phyloP scores from a whole-genome alignment of 2,113 vertebrate genomes.

The Tympanuchus pallidicinctus region DNA sequence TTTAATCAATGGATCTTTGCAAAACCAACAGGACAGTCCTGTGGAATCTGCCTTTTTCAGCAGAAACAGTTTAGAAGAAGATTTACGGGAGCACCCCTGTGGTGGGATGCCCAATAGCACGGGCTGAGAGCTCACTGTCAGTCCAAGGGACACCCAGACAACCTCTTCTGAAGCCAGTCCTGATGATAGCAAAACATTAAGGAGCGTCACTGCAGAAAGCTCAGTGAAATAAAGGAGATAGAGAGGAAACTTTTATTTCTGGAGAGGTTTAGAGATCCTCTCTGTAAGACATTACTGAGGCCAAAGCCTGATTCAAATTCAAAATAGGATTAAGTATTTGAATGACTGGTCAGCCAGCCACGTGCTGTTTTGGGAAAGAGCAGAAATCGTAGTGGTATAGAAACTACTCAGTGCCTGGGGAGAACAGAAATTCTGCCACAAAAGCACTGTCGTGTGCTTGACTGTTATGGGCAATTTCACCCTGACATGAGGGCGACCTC shows the following conservation, averaged over 20 bases:
- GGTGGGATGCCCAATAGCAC: not conserved
- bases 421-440: not conserved
- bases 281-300: not conserved
- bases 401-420: not conserved
- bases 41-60: not conserved
- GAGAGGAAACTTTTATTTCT: not conserved
- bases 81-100: not conserved
- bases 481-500: not conserved
- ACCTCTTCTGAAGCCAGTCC: not conserved
- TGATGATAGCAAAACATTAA: not conserved
- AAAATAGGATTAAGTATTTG: constrained; percentile 5
- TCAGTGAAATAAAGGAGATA: not conserved
- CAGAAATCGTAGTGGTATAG: not conserved
- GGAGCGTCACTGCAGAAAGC: not conserved
- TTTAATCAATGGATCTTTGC: not conserved
- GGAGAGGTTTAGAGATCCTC: not conserved
- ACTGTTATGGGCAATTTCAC: not conserved
- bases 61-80: not conserved
- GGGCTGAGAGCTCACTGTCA: rapidly evolving
- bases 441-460: not conserved
- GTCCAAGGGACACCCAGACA: not conserved
- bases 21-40: not conserved
- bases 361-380: not conserved
- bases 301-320: not conserved
- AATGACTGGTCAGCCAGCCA: not conserved